Evolutionary conservation across 2,797 vertebrate genomes (phyloP).

Genomic region (Botia almorhae): DNA sequence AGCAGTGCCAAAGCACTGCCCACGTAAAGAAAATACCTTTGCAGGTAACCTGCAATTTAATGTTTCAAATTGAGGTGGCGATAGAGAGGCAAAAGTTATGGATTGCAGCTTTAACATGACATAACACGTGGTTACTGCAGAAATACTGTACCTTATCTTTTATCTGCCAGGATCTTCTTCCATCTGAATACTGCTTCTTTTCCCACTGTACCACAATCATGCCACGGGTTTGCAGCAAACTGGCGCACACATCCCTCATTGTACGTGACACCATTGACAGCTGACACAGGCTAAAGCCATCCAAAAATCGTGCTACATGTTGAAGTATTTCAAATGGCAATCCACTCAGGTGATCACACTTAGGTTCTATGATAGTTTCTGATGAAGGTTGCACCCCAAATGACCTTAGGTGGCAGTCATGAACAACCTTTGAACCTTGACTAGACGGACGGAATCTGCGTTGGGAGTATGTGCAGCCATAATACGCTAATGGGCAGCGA

Average conservation of each 20-base stretch:
- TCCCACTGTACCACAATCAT: slow-evolving; percentile 97
- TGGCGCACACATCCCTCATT: slow-evolving; percentile 96
- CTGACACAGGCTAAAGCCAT: slow-evolving; percentile 96
- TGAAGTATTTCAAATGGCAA: slow-evolving; percentile 93
- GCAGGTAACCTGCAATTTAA: too few species aligned
- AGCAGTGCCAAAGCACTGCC: too few species aligned
- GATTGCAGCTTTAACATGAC: neutral
- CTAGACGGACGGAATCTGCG: slow-evolving; percentile 90
- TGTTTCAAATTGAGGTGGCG: too few species aligned
- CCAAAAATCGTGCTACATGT: slow-evolving; percentile 92
- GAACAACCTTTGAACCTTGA: slow-evolving; percentile 88
- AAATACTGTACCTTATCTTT: slow-evolving; percentile 85
- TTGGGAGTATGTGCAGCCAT: slow-evolving; percentile 96
- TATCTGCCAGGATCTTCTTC: slow-evolving; percentile 88
- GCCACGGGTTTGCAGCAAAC: slow-evolving; percentile 92
- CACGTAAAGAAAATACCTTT: too few species aligned
- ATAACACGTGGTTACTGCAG: neutral
- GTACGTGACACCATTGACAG: slow-evolving; percentile 91
- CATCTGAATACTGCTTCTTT: slow-evolving; percentile 76
- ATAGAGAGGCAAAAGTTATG: too few species aligned
- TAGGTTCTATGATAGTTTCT: slow-evolving; percentile 71
- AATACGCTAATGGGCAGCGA: slow-evolving; percentile 95
- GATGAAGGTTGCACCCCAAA: slow-evolving; percentile 90
- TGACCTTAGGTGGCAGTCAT: slow-evolving; percentile 89
- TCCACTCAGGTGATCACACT: slow-evolving; percentile 86